Percentiles rank a stretch among this genome's conserved stretches.
phyloP scores from a whole-genome alignment of 2,797 vertebrate genomes.

The Darevskia nairensis region DNA sequence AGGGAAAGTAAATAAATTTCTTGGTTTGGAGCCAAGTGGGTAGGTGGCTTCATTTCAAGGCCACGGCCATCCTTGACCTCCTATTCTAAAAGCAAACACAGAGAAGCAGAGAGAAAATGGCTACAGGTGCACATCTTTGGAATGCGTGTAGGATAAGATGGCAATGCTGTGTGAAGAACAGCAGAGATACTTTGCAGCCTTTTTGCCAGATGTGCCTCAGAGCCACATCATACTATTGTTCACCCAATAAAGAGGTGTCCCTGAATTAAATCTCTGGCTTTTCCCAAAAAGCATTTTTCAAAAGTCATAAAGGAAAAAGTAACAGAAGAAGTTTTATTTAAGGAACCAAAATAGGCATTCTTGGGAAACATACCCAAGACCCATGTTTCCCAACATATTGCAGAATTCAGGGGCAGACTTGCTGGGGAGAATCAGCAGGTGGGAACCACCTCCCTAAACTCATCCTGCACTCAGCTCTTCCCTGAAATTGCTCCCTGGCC shows the following conservation, averaged over 20 bases:
- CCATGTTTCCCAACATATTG: neutral
- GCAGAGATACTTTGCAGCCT: neutral
- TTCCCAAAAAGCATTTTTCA: neutral
- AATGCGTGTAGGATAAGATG: neutral
- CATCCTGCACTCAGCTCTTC: neutral
- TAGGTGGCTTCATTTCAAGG: neutral
- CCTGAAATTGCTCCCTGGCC: neutral
- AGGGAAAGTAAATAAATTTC: neutral
- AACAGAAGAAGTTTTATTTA: neutral
- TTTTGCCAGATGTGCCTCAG: neutral
- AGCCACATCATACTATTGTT: neutral
- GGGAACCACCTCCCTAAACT: too few relatives aligned
- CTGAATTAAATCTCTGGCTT: neutral
- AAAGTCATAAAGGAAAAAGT: neutral
- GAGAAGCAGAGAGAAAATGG: neutral
- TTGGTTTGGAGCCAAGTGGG: neutral
- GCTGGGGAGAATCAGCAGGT: neutral
- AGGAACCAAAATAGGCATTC: neutral
- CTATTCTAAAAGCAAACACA: neutral
- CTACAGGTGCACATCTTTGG: neutral
- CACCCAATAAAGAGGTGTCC: neutral
- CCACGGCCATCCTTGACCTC: neutral
- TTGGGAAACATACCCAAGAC: neutral
- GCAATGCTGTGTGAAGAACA: neutral
- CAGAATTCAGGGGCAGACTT: neutral